Evolutionary conservation across 92 coral and sea anemone genomes (phyloP).

Genomic region (Bergia puertoricense): DNA sequence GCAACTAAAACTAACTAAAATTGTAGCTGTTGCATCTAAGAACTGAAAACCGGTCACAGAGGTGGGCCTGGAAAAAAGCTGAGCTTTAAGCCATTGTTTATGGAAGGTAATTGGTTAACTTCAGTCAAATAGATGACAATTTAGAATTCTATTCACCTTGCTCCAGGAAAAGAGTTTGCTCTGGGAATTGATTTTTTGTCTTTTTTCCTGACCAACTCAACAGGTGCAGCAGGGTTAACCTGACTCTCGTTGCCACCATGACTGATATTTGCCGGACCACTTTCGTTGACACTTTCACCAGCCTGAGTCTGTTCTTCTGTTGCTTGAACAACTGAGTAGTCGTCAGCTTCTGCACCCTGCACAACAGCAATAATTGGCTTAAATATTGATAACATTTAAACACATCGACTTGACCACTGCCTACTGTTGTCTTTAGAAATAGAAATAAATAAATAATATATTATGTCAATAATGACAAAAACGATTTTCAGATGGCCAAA

Average conservation of each 20-base stretch:
- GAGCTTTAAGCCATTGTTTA: too few relatives aligned
- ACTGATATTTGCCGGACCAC: neutral
- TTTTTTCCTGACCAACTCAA: neutral
- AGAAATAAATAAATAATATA: too few relatives aligned
- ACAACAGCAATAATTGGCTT: neutral
- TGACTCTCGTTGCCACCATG: neutral
- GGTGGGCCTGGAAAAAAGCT: too few relatives aligned
- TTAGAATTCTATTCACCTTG: neutral
- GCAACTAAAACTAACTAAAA: too few relatives aligned
- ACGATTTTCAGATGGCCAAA: too few relatives aligned
- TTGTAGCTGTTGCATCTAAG: too few relatives aligned
- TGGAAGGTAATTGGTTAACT: neutral
- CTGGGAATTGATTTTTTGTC: conserved; percentile 24
- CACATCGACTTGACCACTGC: too few relatives aligned
- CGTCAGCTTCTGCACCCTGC: conserved; percentile 29
- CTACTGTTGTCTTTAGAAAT: too few relatives aligned
- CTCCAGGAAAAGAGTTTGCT: conserved; percentile 38
- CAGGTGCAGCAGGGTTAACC: neutral
- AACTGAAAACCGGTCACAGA: too few relatives aligned
- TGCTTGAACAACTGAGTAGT: conserved; percentile 8
- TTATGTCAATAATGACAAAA: too few relatives aligned
- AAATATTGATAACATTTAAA: too few relatives aligned
- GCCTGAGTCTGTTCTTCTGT: neutral
- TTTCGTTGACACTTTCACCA: neutral
- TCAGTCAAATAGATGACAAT: neutral